Evolutionary conservation across 2,113 vertebrate species (phyloP).

Genomic region (Pygoscelis antarcticus): DNA sequence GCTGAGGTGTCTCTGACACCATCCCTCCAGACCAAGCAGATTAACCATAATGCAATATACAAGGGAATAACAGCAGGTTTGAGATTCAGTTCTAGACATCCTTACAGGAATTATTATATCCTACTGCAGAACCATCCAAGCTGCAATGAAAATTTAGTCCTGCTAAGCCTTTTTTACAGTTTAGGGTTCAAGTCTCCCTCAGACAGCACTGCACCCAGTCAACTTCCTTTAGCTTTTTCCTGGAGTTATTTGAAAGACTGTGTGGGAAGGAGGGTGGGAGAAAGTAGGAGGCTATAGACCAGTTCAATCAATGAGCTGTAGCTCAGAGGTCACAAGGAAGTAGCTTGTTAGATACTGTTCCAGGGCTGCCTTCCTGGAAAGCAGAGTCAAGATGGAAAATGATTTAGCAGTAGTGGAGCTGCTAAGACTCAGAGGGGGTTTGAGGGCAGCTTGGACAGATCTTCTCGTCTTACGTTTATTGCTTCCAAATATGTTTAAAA

Average conservation of each 20-base stretch:
- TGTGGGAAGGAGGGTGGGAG: background rate
- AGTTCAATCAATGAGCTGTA: background rate
- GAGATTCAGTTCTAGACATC: background rate
- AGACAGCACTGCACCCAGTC: background rate
- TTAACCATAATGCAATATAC: background rate
- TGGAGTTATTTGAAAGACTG: background rate
- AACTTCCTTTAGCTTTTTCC: background rate
- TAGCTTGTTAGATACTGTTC: slow-evolving; percentile 3
- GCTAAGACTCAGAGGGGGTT: background rate
- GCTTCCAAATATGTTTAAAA: background rate
- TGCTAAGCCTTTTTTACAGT: background rate
- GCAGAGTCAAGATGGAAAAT: background rate
- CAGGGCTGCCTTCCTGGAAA: background rate
- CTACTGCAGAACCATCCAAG: background rate
- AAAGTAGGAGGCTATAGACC: background rate
- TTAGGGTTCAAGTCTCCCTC: background rate
- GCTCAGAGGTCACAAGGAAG: background rate
- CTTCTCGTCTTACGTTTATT: background rate
- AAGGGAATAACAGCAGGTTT: background rate
- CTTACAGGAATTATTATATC: background rate
- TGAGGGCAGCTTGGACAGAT: slow-evolving; percentile 2
- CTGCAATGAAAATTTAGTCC: background rate
- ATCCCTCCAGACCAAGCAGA: background rate
- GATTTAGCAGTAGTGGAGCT: background rate
- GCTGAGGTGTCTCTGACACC: background rate